These are phyloP conservation scores for Aphelinus certus DNA, from an alignment of 1,140 invertebrate species.

Conservation along the genomic window DNA sequence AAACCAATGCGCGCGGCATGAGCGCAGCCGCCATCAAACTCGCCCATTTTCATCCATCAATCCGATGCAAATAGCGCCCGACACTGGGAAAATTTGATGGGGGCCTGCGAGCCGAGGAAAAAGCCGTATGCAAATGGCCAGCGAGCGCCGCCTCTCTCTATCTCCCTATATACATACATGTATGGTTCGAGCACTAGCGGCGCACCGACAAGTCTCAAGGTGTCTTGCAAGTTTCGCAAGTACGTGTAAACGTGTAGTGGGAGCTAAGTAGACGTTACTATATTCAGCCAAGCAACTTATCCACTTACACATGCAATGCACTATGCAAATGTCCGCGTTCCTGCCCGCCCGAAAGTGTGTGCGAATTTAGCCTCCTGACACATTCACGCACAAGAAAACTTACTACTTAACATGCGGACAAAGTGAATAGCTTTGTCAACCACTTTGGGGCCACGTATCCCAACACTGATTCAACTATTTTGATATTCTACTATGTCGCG, in stretches of 20 bases:
- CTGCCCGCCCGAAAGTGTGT: neutral
- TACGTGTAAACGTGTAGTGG: neutral
- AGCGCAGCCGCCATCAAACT: conserved; percentile 9
- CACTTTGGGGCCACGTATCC: too few relatives aligned
- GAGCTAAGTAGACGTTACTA: neutral
- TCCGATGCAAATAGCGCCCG: conserved; percentile 13
- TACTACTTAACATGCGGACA: too few relatives aligned
- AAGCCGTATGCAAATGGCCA: conserved; percentile 6
- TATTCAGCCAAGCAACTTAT: neutral
- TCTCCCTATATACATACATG: neutral
- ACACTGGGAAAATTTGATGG: conserved; percentile 1
- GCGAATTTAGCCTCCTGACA: too few relatives aligned
- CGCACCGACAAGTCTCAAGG: neutral
- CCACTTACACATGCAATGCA: neutral
- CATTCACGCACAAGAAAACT: too few relatives aligned
- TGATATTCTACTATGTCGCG: too few relatives aligned
- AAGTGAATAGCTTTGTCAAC: too few relatives aligned
- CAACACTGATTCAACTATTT: too few relatives aligned
- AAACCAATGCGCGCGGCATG: conserved; percentile 7
- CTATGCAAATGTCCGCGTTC: neutral
- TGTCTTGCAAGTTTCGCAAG: neutral
- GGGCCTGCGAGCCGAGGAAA: neutral
- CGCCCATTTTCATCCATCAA: conserved; percentile 29
- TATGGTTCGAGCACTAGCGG: neutral
- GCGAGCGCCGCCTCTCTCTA: neutral